A percentile compares a stretch with the other conserved stretches of the same genome.
Evolutionary conservation across 2,797 vertebrate species (phyloP).

Genomic region (Pantherophis vulpinus): DNA sequence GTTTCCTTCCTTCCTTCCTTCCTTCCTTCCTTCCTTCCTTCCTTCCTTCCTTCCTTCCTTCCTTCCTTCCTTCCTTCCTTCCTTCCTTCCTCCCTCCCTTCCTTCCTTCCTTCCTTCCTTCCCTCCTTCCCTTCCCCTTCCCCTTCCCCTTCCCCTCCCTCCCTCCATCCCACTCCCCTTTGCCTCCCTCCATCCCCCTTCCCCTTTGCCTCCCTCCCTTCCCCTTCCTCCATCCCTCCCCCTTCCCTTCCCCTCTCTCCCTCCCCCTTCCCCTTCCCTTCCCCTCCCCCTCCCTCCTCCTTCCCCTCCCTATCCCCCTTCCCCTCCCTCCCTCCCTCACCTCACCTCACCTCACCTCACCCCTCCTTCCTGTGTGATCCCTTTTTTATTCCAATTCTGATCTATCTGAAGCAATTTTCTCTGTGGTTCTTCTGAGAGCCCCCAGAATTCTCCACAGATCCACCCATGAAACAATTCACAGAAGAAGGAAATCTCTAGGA

Average conservation of each 20-base stretch:
- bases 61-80: accelerated
- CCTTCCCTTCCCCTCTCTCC: too few relatives aligned
- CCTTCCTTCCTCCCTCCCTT: too few relatives aligned
- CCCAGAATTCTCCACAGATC: not conserved
- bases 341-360: too few relatives aligned
- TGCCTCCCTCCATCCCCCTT: not conserved
- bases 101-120: not conserved
- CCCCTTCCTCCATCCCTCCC: accelerated
- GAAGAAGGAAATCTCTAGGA: not conserved
- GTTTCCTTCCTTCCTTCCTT: not conserved
- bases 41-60: not conserved
- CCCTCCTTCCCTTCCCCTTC: accelerated
- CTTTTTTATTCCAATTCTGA: not conserved
- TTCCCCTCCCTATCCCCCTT: too few relatives aligned
- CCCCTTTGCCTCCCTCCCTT: too few relatives aligned
- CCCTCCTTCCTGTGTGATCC: not conserved
- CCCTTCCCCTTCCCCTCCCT: accelerated
- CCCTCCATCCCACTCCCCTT: too few relatives aligned
- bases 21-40: not conserved
- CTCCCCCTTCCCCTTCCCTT: not conserved
- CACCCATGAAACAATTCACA: not conserved
- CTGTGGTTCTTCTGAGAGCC: not conserved
- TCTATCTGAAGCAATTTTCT: not conserved
- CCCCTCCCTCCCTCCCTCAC: not conserved
- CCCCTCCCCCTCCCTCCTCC: accelerated